A percentile compares a stretch with the other conserved stretches of the same genome.
Conservation (phyloP, 2,113 vertebrate species). For the Micromys minutus region DNA sequence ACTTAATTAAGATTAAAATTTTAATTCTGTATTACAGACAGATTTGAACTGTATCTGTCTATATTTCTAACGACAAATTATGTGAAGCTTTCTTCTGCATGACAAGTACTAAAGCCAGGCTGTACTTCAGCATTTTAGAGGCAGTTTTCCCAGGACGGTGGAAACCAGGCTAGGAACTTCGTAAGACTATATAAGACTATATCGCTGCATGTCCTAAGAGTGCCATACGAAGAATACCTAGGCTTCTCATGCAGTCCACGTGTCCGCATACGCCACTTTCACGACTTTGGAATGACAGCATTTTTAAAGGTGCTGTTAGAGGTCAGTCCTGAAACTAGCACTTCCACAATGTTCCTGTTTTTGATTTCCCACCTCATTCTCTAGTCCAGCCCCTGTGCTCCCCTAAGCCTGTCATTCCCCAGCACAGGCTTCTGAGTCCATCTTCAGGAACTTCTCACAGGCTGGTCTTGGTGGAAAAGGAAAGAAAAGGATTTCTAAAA, state of each 20-base stretch:
- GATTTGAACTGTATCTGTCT: background rate
- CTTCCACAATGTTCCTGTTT: background rate
- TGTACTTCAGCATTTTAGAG: background rate
- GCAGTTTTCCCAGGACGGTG: background rate
- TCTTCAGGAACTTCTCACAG: background rate
- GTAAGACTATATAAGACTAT: background rate
- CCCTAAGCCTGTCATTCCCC: background rate
- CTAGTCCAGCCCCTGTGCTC: background rate
- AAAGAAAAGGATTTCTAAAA: background rate
- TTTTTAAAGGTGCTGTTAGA: background rate
- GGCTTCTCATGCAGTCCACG: background rate
- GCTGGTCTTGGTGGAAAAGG: background rate
- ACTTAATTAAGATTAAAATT: conserved; percentile 21
- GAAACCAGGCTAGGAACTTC: too few species aligned
- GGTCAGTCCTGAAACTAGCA: background rate
- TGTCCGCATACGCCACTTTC: background rate
- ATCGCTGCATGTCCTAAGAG: background rate
- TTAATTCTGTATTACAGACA: background rate
- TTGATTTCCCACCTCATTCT: background rate
- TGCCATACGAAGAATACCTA: background rate
- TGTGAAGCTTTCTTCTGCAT: background rate
- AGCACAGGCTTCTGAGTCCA: background rate
- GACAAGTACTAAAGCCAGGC: background rate
- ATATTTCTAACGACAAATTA: conserved; percentile 34
- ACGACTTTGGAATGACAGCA: background rate